phyloP scores from a whole-genome alignment of 2,888 invertebrate genomes.

The Drosophila lutescens region DNA sequence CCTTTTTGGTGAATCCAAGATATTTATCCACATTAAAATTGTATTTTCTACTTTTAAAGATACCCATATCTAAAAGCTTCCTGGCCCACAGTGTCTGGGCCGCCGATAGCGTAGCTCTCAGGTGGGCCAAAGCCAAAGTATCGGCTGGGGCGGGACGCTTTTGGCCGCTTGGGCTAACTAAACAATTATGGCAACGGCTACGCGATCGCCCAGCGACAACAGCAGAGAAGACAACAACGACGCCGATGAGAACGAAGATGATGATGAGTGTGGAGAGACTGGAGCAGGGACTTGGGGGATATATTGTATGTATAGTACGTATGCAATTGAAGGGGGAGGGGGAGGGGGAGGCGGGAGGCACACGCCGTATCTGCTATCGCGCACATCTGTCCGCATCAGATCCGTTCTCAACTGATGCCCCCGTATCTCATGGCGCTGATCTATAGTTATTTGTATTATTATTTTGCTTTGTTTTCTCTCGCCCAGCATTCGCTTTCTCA shows the following conservation, averaged over 20 bases:
- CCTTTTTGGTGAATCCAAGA: too few relatives aligned
- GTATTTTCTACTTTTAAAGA: background rate
- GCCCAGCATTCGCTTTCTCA: constrained; percentile 38
- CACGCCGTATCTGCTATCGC: too few relatives aligned
- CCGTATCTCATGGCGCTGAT: too few relatives aligned
- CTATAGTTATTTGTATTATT: constrained; percentile 79
- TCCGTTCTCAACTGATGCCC: too few relatives aligned
- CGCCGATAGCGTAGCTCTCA: constrained; percentile 54
- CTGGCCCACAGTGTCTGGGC: constrained; percentile 15
- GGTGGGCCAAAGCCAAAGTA: constrained; percentile 65
- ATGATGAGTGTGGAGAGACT: constrained; percentile 53
- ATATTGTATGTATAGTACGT: too few relatives aligned
- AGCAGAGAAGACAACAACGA: constrained; percentile 25
- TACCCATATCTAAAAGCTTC: background rate
- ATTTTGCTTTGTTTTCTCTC: constrained; percentile 69
- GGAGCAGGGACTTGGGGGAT: constrained; percentile 4
- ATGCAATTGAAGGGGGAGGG: constrained; percentile 2
- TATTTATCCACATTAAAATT: background rate
- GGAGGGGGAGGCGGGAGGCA: constrained; percentile 6
- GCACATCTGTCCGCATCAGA: too few relatives aligned
- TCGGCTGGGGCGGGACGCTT: constrained; percentile 58
- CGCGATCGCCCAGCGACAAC: constrained; percentile 49
- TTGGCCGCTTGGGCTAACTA: constrained; percentile 63
- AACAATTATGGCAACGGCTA: constrained; percentile 76
- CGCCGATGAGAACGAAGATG: constrained; percentile 44